Evolutionary conservation across 2,113 vertebrate species (phyloP).

Genomic region (Thalassarche chlororhynchos): DNA sequence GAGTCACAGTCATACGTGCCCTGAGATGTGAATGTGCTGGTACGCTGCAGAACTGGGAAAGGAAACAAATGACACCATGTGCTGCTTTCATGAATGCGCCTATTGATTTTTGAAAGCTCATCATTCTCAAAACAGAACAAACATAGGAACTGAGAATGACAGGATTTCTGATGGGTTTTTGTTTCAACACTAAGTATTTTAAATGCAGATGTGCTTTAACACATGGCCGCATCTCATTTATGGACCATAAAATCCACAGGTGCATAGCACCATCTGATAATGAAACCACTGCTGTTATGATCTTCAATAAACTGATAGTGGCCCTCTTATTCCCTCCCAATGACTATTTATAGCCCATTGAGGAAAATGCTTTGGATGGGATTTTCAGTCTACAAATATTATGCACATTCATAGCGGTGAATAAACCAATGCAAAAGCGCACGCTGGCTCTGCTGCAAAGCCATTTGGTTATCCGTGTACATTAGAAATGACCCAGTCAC

Average conservation of each 20-base stretch:
- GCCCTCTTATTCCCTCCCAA: background rate
- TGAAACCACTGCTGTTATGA: background rate
- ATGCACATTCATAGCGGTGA: background rate
- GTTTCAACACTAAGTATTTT: background rate
- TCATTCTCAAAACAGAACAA: background rate
- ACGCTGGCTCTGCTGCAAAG: background rate
- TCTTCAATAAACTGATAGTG: background rate
- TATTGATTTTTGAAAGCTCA: background rate
- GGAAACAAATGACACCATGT: slow-evolving; percentile 18
- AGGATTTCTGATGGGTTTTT: background rate
- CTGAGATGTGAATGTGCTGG: background rate
- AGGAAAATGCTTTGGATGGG: background rate
- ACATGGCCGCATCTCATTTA: background rate
- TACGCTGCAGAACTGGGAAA: background rate
- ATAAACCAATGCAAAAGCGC: background rate
- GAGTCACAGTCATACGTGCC: background rate
- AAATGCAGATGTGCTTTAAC: slow-evolving; percentile 33
- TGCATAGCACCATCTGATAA: background rate
- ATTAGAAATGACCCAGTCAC: background rate
- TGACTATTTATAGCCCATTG: background rate
- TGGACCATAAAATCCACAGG: slow-evolving; percentile 46
- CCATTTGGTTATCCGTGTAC: background rate
- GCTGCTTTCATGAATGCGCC: background rate
- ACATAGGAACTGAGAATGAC: background rate
- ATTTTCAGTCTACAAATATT: background rate